Percentiles rank a stretch among this genome's conserved stretches.
These are phyloP conservation scores for Bucorvus abyssinicus DNA, from an alignment of 2,797 vertebrate genomes.

Conservation along the genomic window DNA sequence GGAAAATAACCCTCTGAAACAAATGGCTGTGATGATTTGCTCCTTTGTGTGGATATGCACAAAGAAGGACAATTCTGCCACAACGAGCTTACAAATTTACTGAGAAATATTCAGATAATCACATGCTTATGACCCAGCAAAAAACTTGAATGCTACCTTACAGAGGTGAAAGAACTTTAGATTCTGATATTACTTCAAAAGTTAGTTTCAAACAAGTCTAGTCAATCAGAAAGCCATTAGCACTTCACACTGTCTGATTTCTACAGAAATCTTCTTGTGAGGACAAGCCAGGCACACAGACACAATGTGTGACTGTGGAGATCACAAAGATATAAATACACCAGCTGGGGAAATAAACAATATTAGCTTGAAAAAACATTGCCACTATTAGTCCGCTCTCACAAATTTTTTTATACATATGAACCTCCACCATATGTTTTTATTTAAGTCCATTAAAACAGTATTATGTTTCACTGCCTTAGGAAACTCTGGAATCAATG, in stretches of 20 bases:
- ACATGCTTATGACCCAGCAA: background rate
- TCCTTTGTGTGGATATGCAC: background rate
- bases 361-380: background rate
- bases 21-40: background rate
- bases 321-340: background rate
- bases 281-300: background rate
- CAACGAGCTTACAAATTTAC: background rate
- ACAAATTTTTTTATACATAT: background rate
- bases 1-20: background rate
- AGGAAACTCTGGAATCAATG: background rate
- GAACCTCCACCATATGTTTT: background rate
- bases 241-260: background rate
- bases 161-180: background rate
- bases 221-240: background rate
- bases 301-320: background rate
- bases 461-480: background rate
- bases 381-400: background rate
- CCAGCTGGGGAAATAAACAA: background rate
- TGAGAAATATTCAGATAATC: background rate
- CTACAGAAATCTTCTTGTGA: background rate
- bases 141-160: background rate
- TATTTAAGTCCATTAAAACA: background rate
- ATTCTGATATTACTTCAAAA: background rate
- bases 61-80: background rate
- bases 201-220: background rate